Evolutionary conservation across 2,888 invertebrate species (phyloP).

Genomic region (Diarsia mendica): DNA sequence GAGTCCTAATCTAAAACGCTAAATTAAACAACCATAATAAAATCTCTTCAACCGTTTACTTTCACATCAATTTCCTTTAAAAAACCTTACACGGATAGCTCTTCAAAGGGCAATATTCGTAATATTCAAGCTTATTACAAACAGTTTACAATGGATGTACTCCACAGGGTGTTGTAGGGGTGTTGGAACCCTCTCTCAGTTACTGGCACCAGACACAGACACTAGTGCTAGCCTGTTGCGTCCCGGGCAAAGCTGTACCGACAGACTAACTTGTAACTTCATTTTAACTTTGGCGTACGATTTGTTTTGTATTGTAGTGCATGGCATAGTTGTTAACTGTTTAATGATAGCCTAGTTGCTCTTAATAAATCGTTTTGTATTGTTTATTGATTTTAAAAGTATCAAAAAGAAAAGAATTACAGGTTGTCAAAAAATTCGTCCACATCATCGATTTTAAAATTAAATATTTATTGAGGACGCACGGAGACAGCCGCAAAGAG

Average conservation of each 20-base stretch:
- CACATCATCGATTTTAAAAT: not conserved
- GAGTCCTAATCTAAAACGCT: not conserved
- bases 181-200: conserved; percentile 12
- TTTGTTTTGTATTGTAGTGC: not conserved
- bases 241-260: conserved; percentile 25
- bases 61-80: not conserved
- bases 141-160: conserved; percentile 30
- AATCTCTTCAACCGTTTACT: not conserved
- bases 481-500: no score
- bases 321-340: not conserved
- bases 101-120: conserved; percentile 27
- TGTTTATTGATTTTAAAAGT: not conserved
- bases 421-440: no score
- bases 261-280: conserved; percentile 7
- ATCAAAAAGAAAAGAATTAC: no score
- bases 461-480: not conserved
- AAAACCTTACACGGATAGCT: not conserved
- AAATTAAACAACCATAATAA: not conserved
- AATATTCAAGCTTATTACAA: conserved; percentile 28
- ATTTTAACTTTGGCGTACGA: conserved; percentile 16
- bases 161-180: conserved; percentile 1
- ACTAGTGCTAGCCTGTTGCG: conserved; percentile 50
- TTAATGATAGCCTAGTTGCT: not conserved
- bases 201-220: conserved; percentile 15
- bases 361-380: not conserved